Base-by-base conservation (phyloP, 2,888 invertebrate genomes). In the Drosophila phalerata region DNA sequence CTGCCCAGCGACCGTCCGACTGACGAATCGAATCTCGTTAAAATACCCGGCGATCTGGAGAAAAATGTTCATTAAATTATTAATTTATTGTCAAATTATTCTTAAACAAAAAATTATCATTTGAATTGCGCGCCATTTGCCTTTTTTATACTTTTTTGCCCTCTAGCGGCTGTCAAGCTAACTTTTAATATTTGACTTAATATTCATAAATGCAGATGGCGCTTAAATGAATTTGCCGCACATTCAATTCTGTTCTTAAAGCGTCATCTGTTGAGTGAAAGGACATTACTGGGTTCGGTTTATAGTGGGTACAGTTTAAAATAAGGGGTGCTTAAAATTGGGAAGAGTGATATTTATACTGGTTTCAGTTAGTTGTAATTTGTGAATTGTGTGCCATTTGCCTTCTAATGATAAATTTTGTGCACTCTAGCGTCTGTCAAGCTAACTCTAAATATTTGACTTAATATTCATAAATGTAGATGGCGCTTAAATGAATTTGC, bases 11-110 rank as follows among this genome's bases (percentile, higher is more conserved):
- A 19, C 19, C 19, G 6, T 0, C 61, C 72, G 1, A 15, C 11
- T 0, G 58, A 74, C 10, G 9, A 13, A 0, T 1, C 5, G 3
- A n/a, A 45, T 15, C 67, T 70, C 0, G 52, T 82, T 3, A 40
- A 28, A n/a, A 1, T 77, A 10, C 51, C 82, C 3, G 82, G 82
- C 1, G 70, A 79, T 4, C 2, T 25, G 32, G 82, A 82, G 48
- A 49, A 56, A 10, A 25, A 30, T 5, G 0, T 11, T 25, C 1
- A 43, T 75, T 10, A 1, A 22, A 22, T 22, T 22, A 22, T 22
- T 22, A 22, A 22, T 22, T 2, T 3, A 22, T 22, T 22, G 22
- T 4, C 2, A 22, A 22, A 22, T 22, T 22, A 22, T 22, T 22
- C 3, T 4, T 2, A 22, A 22, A 22, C 0, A 2, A 22, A 22